Evolutionary conservation across 2,113 vertebrate species (phyloP).

Genomic region (Spheniscus mendiculus): DNA sequence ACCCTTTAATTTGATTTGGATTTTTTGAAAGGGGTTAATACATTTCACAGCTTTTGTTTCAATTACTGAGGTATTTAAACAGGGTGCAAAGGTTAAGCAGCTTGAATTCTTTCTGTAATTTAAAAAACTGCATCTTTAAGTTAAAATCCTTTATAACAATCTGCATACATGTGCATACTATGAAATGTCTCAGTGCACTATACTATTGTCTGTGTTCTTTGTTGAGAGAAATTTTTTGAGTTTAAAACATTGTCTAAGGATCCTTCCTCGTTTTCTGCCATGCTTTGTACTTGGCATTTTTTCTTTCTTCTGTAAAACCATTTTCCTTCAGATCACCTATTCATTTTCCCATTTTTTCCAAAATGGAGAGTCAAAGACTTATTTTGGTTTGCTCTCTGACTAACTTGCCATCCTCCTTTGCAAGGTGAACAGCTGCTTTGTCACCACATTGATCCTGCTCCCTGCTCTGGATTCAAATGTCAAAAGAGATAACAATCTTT

Average conservation of each 20-base stretch:
- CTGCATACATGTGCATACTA: neutral
- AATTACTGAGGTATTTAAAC: neutral
- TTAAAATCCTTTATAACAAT: neutral
- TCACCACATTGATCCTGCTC: neutral
- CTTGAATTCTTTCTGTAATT: neutral
- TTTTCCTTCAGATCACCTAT: neutral
- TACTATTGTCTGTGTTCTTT: neutral
- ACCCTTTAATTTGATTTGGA: neutral
- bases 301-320: neutral
- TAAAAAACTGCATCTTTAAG: neutral
- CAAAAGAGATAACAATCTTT: neutral
- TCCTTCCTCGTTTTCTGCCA: neutral
- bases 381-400: neutral
- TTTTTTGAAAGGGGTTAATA: neutral
- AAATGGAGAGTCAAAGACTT: neutral
- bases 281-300: neutral
- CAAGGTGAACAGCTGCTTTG: neutral
- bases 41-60: neutral
- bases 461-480: neutral
- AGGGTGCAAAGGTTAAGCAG: neutral
- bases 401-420: neutral
- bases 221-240: neutral
- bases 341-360: neutral
- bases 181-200: neutral
- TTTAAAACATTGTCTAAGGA: neutral